Evolutionary conservation across 2,888 invertebrate genomes (phyloP).

Genomic region (Caenorhabditis sp.): DNA sequence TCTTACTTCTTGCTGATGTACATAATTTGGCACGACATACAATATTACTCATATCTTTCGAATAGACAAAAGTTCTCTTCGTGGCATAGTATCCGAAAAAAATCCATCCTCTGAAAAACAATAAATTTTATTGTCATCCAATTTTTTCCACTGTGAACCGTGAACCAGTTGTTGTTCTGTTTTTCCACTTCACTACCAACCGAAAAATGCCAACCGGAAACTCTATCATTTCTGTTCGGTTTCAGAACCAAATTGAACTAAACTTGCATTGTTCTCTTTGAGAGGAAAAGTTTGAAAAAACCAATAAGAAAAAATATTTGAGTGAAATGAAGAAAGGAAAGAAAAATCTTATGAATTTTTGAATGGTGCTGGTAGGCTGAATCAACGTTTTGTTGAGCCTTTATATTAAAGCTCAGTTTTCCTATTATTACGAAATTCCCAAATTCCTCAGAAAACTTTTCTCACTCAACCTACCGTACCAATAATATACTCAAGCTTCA

Average conservation of each 20-base stretch:
- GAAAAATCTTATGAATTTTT: conserved; percentile 31
- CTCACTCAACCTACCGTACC: too few relatives aligned
- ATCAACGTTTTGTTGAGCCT: too few relatives aligned
- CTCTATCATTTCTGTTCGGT: conserved; percentile 53
- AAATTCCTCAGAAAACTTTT: too few relatives aligned
- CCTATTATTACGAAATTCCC: too few relatives aligned
- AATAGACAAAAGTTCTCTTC: too few relatives aligned
- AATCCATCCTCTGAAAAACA: background rate
- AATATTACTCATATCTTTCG: too few relatives aligned
- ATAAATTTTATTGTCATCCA: conserved; percentile 8
- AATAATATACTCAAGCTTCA: background rate
- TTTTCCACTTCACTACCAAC: conserved; percentile 21
- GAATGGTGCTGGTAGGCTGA: too few relatives aligned
- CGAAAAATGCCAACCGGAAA: conserved; percentile 41
- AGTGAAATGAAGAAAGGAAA: background rate
- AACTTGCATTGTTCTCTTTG: too few relatives aligned
- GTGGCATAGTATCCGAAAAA: too few relatives aligned
- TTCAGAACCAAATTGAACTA: background rate
- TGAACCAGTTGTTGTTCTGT: conserved; percentile 34
- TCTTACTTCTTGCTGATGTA: background rate
- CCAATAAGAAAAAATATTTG: background rate
- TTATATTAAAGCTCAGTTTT: too few relatives aligned
- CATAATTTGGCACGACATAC: too few relatives aligned
- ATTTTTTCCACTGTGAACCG: conserved; percentile 18
- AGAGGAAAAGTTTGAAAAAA: too few relatives aligned